Conservation (phyloP, 1,140 invertebrate species). For the Tetragonula clypearis region DNA sequence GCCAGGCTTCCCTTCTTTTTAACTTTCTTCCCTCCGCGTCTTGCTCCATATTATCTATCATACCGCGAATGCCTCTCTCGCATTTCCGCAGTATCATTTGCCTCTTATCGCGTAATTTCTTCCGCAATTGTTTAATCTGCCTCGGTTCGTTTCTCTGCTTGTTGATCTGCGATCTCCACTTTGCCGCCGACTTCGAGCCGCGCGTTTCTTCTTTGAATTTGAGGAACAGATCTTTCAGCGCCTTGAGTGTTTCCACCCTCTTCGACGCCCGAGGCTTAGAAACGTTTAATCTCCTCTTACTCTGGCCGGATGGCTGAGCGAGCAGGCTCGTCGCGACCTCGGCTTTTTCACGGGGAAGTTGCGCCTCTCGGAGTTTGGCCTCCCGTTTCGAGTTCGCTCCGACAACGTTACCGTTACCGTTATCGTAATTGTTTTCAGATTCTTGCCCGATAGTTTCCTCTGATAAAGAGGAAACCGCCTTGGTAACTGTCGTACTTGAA, state of each 20-base stretch:
- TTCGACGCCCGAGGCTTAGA: neutral
- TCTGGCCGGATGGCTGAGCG: too few species aligned
- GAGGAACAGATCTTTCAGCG: neutral
- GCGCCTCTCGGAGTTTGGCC: neutral
- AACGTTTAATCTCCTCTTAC: neutral
- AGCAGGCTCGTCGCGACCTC: too few species aligned
- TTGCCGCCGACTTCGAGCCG: neutral
- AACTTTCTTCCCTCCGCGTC: conserved; percentile 45
- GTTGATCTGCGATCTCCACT: neutral
- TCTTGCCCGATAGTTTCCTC: conserved; percentile 3
- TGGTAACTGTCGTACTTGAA: neutral
- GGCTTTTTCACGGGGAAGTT: neutral
- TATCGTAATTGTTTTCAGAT: conserved; percentile 2
- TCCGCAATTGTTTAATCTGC: conserved; percentile 54
- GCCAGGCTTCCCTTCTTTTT: conserved; percentile 55
- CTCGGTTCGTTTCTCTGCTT: conserved; percentile 40
- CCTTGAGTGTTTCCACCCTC: neutral
- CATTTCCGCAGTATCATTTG: conserved; percentile 56
- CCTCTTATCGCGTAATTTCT: conserved; percentile 52
- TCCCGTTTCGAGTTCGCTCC: conserved; percentile 25
- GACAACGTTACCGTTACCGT: conserved; percentile 9
- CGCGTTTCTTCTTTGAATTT: neutral
- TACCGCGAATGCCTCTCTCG: conserved; percentile 40
- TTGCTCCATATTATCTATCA: conserved; percentile 7
- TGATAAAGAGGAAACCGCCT: neutral